Evolutionary conservation across 2,888 invertebrate genomes (phyloP), one percentile per base, ranked within the genome.

Genomic region (Pachycephus smyrnensis): DNA sequence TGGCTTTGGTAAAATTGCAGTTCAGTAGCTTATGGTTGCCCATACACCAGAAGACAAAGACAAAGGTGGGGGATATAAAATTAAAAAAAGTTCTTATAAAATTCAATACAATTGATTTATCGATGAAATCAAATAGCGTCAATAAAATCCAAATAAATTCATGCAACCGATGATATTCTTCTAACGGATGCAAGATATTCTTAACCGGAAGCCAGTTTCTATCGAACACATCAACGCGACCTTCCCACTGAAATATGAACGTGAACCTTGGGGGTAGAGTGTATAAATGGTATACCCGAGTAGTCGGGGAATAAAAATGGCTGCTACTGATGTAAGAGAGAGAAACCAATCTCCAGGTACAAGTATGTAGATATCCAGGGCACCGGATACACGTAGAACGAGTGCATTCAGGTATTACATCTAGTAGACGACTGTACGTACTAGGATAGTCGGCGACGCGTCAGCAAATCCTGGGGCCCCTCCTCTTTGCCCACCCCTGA

Each of bases 371-470:
- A 84, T 85, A 82, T 81, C 81, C 80, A 82, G 55, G 85, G 82
- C 82, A 73, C 74, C 79, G 78, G 73, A 78, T 83, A 85, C 87
- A 88, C 84, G 86, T 84, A 78, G 77, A 73, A 89, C 88, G 87
- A 85, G 87, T 86, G 86, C 87, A 88, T 87, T 87, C 88, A 88
- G 89, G 88, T 89, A 89, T 89, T 89, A 89, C 89, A 88, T 86
- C 86, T 86, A 84, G 86, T 87, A 86, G 85, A 88, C 86, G 86
- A 87, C 87, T 83, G 85, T 87, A 83, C 81, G 55, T 55, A 82
- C 81, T 85, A 82, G 84, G 82, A 84, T 86, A 85, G 85, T 73
- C 36, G 23, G 23, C 15, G 40, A 84, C 84, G 82, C 83, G 83
- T 79, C 82, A 80, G 84, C 88, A 88, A 88, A 88, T 88, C 88